A percentile compares a stretch with the other conserved stretches of the same genome.
These are phyloP conservation scores for Chromobotia macracanthus DNA, from an alignment of 2,797 vertebrate species.

Conservation along the genomic window DNA sequence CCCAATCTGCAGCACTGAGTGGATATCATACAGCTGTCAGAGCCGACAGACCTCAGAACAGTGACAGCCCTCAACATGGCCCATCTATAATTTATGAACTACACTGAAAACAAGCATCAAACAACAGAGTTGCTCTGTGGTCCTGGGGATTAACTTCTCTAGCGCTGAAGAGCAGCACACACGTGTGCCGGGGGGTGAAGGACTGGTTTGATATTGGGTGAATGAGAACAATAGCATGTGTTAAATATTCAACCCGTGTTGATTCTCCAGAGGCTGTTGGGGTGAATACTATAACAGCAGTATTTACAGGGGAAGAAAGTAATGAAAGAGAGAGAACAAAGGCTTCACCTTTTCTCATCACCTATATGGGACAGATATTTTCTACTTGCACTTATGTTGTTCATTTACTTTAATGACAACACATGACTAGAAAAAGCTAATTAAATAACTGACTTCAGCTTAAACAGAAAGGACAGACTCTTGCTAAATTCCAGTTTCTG, in stretches of 20 bases:
- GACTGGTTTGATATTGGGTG: constrained; percentile 73
- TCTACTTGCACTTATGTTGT: too few relatives aligned
- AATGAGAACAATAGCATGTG: constrained; percentile 78
- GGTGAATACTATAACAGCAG: constrained; percentile 81
- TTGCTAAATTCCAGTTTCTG: background rate
- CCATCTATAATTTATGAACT: constrained; percentile 97
- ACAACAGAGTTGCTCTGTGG: constrained; percentile 81
- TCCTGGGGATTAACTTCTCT: constrained; percentile 80
- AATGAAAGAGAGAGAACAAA: constrained; percentile 27
- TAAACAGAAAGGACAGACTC: too few relatives aligned
- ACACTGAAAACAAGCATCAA: constrained; percentile 89
- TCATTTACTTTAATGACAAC: too few relatives aligned
- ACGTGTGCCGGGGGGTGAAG: constrained; percentile 54
- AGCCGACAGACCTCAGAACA: constrained; percentile 87
- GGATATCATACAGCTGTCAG: constrained; percentile 99
- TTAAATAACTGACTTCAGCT: too few relatives aligned
- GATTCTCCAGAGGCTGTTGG: constrained; percentile 74
- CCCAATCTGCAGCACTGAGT: constrained; percentile 97
- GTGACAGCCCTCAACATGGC: constrained; percentile 94
- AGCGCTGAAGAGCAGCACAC: constrained; percentile 78
- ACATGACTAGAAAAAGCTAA: too few relatives aligned
- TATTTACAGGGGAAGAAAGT: constrained; percentile 72
- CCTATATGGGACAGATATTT: background rate
- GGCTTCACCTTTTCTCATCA: constrained; percentile 14
- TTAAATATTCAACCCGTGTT: constrained; percentile 82